Evolutionary conservation across 2,113 vertebrate species (phyloP).

Genomic region (Varanus salvator): DNA sequence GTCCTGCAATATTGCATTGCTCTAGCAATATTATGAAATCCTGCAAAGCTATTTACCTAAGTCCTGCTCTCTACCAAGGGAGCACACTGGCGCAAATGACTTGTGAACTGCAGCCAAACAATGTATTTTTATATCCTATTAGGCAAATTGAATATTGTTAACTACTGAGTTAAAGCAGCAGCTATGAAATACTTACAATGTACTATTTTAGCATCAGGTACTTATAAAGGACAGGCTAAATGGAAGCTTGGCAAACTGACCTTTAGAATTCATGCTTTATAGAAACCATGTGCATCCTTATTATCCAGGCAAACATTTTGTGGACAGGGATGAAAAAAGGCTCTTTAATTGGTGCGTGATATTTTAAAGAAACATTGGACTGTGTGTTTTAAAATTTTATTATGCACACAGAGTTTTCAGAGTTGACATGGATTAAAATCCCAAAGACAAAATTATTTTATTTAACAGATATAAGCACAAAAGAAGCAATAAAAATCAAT

Average conservation of each 20-base stretch:
- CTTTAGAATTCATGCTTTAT: conserved; percentile 6
- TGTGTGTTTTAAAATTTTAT: background rate
- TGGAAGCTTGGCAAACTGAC: background rate
- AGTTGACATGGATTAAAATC: background rate
- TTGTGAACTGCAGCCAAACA: conserved; percentile 5
- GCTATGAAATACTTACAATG: background rate
- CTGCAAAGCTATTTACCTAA: conserved; percentile 3
- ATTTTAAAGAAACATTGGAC: background rate
- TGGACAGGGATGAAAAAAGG: background rate
- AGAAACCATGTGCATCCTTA: background rate
- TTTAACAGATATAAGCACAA: background rate
- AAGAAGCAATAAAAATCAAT: background rate
- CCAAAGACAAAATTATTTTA: background rate
- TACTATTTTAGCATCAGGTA: background rate
- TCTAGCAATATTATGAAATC: background rate
- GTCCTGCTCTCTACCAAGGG: background rate
- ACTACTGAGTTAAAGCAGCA: conserved; percentile 15
- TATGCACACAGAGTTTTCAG: background rate
- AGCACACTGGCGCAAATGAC: background rate
- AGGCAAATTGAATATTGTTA: conserved; percentile 42
- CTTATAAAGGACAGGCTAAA: conserved; percentile 24
- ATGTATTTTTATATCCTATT: conserved; percentile 36
- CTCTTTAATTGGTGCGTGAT: background rate
- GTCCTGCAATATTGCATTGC: background rate
- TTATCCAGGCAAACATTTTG: background rate